phyloP scores from a whole-genome alignment of 2,888 invertebrate species.

The Drymonia ruficornis region DNA sequence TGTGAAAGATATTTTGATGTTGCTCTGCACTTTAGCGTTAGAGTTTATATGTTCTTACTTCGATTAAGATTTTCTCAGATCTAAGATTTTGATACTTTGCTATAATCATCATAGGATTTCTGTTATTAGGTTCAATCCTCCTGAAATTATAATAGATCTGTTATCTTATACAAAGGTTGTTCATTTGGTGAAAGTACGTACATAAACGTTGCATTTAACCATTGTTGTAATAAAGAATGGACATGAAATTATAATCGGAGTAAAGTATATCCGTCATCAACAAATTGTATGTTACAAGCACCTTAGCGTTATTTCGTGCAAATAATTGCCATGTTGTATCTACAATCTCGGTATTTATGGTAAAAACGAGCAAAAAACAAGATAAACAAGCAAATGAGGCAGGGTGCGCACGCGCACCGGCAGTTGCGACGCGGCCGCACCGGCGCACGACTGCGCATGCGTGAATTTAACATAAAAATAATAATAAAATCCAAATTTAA shows the following conservation, averaged over 20 bases:
- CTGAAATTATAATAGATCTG: too few species aligned
- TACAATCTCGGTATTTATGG: conserved; percentile 28
- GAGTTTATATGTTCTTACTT: not conserved
- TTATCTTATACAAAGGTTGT: too few species aligned
- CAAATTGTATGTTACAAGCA: conserved; percentile 13
- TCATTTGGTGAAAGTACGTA: not conserved
- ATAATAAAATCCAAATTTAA: not conserved
- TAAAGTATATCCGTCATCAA: conserved; percentile 8
- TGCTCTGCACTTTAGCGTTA: not conserved
- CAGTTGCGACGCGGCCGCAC: conserved; percentile 60
- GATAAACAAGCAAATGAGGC: conserved; percentile 40
- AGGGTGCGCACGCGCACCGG: conserved; percentile 45
- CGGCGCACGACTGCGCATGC: conserved; percentile 54
- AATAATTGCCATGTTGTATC: conserved; percentile 44
- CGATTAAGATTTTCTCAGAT: too few species aligned
- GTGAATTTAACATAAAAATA: conserved; percentile 16
- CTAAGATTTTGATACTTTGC: too few species aligned
- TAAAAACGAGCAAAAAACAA: conserved; percentile 35
- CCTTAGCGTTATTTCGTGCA: conserved; percentile 42
- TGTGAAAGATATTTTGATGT: conserved; percentile 6
- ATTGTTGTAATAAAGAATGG: too few species aligned
- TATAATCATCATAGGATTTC: too few species aligned
- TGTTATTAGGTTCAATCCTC: too few species aligned
- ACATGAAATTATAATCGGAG: not conserved
- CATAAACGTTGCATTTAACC: too few species aligned